A percentile compares a stretch with the other conserved stretches of the same genome.
Conservation (phyloP, 2,797 vertebrate genomes). For the Halcyon smyrnensis region DNA sequence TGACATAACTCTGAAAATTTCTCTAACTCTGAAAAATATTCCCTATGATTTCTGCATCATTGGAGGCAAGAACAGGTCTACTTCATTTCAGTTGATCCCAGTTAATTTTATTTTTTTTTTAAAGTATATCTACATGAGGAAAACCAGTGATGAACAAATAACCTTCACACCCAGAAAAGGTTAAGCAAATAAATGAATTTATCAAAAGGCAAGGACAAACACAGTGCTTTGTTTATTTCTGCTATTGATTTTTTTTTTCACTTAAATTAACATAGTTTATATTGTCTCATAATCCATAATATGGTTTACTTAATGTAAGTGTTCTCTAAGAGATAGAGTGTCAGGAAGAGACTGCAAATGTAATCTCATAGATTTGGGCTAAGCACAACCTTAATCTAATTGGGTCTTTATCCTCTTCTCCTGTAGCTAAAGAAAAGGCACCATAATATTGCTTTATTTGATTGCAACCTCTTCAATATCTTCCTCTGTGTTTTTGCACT, state of each 20-base stretch:
- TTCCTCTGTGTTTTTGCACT: conserved; percentile 24
- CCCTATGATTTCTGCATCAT: not conserved
- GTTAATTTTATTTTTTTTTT: not conserved
- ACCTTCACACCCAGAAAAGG: not conserved
- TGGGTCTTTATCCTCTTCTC: conserved; percentile 13
- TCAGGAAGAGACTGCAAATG: conserved; percentile 50
- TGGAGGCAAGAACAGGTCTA: not conserved
- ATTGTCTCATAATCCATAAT: conserved; percentile 14
- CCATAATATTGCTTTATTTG: conserved; percentile 44
- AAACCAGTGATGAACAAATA: not conserved
- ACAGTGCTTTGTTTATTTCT: not conserved
- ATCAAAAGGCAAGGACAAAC: not conserved
- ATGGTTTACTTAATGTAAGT: conserved; percentile 11
- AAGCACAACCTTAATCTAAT: conserved; percentile 55
- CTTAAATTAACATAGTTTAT: conserved; percentile 20
- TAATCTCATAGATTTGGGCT: conserved; percentile 10
- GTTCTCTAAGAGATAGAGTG: conserved; percentile 25
- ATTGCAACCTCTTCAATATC: conserved; percentile 19
- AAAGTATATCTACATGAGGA: not conserved
- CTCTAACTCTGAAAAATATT: not conserved
- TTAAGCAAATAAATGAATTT: not conserved
- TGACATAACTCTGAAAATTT: not conserved
- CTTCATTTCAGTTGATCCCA: not conserved
- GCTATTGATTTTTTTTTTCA: not conserved
- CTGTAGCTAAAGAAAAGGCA: conserved; percentile 51